Evolutionary conservation across 2,888 invertebrate species (phyloP).

Genomic region (Thyatira batis): DNA sequence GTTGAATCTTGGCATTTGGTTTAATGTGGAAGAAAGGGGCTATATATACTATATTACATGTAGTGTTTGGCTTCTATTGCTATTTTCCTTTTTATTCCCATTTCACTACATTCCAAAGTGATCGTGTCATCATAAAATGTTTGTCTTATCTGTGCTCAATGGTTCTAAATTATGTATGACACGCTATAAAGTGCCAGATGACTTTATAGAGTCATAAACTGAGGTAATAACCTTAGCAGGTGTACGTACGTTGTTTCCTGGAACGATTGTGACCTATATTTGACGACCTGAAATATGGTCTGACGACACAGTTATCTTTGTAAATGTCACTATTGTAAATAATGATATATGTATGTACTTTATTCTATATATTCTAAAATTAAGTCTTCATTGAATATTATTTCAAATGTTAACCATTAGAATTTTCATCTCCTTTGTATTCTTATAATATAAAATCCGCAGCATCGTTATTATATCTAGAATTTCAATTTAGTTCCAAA

Average conservation of each 20-base stretch:
- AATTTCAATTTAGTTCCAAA: neutral
- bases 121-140: neutral
- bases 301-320: neutral
- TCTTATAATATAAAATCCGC: neutral
- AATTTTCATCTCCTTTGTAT: neutral
- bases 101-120: neutral
- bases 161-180: conserved; percentile 64
- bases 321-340: neutral
- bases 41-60: neutral
- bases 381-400: too few relatives aligned
- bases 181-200: conserved; percentile 53
- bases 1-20: neutral
- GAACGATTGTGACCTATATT: conserved; percentile 14
- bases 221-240: conserved; percentile 52
- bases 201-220: conserved; percentile 64
- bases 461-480: neutral
- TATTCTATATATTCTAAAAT: too few relatives aligned
- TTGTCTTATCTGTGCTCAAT: conserved; percentile 34
- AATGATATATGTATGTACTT: too few relatives aligned
- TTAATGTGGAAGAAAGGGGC: too few relatives aligned
- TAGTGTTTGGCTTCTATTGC: neutral
- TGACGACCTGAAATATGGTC: neutral
- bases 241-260: conserved; percentile 34
- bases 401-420: neutral
- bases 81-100: neutral